Evolutionary conservation across 2,888 invertebrate genomes (phyloP), one percentile per base, ranked within the genome.

Genomic region (Thymelicus lineola): DNA sequence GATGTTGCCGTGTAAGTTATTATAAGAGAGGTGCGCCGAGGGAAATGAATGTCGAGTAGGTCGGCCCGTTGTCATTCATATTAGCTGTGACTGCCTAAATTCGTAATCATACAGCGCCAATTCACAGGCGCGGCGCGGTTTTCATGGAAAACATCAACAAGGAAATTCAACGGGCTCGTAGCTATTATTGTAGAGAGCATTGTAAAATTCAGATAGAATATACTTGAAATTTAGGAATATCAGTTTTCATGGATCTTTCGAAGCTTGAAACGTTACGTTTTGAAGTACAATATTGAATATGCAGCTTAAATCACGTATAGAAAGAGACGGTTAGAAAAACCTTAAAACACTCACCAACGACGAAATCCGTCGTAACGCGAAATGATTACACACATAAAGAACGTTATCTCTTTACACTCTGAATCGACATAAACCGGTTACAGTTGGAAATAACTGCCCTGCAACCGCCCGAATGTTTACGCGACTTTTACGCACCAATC

Each of bases 1-100:
- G 85, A 87, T 90, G 86, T 89, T 89, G 80, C 87, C 86, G 84
- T 85, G 88, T 92, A 92, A 92, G 91, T 93, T 93, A 93, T 93
- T 92, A 93, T 91, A 93, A 91, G 93, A 91, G 92, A 90, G 88
- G 88, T 86, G 91, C 92, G 92, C 87, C 93, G 75, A 79, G 93
- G 93, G 93, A 93, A 93, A 93, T 93, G 93, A 93, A 92, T 93
- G 90, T 89, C 88, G 91, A 93, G 90, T 91, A 89, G 90, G 87
- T 88, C 86, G 87, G 85, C 85, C 88, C 91, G 90, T 91, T 92
- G 93, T 93, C 92, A 93, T 93, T 91, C 93, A 93, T 93, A 93
- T 93, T 93, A 93, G 92, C 91, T 87, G 87, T 86, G 87, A 88
- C 86, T 87, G 89, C 85, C 87, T 93, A 93, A 93, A 93, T 93